Evolutionary conservation across 1,140 invertebrate genomes (phyloP), one percentile per base, ranked within the genome.

Genomic region (Psix sp.): DNA sequence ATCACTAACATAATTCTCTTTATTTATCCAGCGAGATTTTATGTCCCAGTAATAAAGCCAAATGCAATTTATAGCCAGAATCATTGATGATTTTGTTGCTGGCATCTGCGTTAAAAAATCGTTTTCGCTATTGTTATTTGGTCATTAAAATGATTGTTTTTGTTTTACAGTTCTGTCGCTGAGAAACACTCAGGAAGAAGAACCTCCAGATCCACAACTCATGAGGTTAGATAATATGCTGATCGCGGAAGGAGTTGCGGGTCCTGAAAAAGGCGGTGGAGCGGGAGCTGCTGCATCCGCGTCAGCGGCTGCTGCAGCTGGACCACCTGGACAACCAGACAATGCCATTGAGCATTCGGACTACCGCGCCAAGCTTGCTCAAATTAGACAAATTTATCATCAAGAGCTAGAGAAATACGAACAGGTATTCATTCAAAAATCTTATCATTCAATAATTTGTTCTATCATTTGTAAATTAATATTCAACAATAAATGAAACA

Each of bases 161-260:
- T 79, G 75, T 83, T 80, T 88, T 91, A 9, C 89, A 95, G 97
- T 98, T 24, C 88, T 99, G 56, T 98, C 96, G 74, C 91, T 99
- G 79, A 91, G 97, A 76, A 98, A 98, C 86, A 96, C 95, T 73
- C 97, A 99, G 89, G 98, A 99, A 87, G 98, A 99, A 83, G 98
- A 99, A 81, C 96, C 97, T 0, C 97, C 98, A 82, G 98, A 99
- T 90, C 98, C 98, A 0, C 98, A 99, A 84, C 88, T 99, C 60
- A 99, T 99, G 96, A 90, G 98, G 76, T 88, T 99, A 82, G 98
- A 99, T 88, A 99, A 99, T 88, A 99, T 99, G 98, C 89, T 99
- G 82, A 98, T 99, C 75, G 98, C 98, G 0, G 98, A 99, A 88
- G 98, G 98, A 26, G 98, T 99, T 9, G 97, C 97, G 3, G 98